These are phyloP conservation scores for Pseudoips prasinana DNA, from an alignment of 2,888 invertebrate genomes.

Conservation along the genomic window DNA sequence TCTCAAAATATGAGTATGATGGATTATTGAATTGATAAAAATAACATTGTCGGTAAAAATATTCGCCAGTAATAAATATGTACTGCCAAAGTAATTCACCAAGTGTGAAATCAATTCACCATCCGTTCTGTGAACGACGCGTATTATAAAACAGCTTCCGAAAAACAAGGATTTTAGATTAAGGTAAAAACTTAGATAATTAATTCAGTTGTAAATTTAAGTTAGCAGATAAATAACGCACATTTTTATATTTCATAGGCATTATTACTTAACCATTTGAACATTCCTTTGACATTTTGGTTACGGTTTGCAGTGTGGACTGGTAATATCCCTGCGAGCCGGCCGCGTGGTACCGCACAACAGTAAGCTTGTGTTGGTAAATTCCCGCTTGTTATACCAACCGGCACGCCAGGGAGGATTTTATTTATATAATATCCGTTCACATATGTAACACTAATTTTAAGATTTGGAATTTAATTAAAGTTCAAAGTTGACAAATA, in stretches of 20 bases:
- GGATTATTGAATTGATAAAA: constrained; percentile 67
- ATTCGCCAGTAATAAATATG: constrained; percentile 69
- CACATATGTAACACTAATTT: constrained; percentile 68
- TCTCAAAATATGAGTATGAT: constrained; percentile 55
- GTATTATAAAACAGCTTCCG: constrained; percentile 71
- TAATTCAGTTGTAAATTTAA: constrained; percentile 80
- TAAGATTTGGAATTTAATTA: constrained; percentile 70
- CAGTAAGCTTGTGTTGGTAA: constrained; percentile 10
- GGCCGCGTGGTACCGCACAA: constrained; percentile 12
- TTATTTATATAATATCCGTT: constrained; percentile 39
- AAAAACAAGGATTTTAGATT: constrained; percentile 73
- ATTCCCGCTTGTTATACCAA: constrained; percentile 26
- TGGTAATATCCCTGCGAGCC: constrained; percentile 14
- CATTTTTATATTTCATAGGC: constrained; percentile 78
- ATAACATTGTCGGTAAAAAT: constrained; percentile 53
- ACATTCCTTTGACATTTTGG: constrained; percentile 80
- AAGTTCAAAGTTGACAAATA: constrained; percentile 78
- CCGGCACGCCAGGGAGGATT: constrained; percentile 24
- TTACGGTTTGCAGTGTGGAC: constrained; percentile 65
- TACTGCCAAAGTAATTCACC: constrained; percentile 81
- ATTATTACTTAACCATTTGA: constrained; percentile 80
- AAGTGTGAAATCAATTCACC: constrained; percentile 70
- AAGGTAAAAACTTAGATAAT: constrained; percentile 74
- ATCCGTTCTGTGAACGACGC: constrained; percentile 81
- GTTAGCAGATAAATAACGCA: constrained; percentile 78